These are phyloP conservation scores for Trigoniulus corallinus DNA, from an alignment of 1,140 invertebrate species.

Conservation along the genomic window DNA sequence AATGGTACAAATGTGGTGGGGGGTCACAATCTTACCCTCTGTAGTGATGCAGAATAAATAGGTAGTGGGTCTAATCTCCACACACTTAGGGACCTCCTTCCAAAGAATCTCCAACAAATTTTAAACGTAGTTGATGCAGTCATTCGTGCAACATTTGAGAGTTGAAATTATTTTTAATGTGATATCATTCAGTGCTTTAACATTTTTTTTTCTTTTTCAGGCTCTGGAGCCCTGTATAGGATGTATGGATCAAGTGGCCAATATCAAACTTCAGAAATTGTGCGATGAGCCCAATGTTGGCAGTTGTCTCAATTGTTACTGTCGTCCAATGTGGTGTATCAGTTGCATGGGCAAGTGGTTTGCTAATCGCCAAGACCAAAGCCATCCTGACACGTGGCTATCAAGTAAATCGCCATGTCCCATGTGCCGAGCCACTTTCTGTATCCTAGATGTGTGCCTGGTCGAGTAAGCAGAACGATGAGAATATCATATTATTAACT, in stretches of 20 bases:
- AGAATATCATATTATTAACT: background rate
- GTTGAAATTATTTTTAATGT: too few species aligned
- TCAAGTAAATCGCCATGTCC: constrained; percentile 73
- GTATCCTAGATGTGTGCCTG: constrained; percentile 58
- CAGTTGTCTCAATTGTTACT: constrained; percentile 41
- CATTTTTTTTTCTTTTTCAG: constrained; percentile 24
- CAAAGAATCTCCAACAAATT: too few species aligned
- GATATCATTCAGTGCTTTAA: too few species aligned
- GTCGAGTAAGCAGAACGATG: too few species aligned
- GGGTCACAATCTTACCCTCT: too few species aligned
- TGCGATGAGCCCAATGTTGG: constrained; percentile 43
- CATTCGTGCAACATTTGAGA: too few species aligned
- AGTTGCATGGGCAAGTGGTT: constrained; percentile 73
- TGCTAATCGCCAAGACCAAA: constrained; percentile 60
- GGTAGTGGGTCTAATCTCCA: too few species aligned
- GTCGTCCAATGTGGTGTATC: constrained; percentile 75
- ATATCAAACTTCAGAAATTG: constrained; percentile 60
- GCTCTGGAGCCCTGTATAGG: constrained; percentile 68
- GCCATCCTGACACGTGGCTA: constrained; percentile 56
- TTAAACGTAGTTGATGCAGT: too few species aligned
- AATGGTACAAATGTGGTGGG: too few species aligned
- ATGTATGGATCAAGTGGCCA: constrained; percentile 60
- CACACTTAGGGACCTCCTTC: too few species aligned
- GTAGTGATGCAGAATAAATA: too few species aligned
- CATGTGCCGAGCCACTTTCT: constrained; percentile 69